These are phyloP conservation scores for Lapara coniferarum DNA, from an alignment of 2,888 invertebrate species.

Conservation along the genomic window DNA sequence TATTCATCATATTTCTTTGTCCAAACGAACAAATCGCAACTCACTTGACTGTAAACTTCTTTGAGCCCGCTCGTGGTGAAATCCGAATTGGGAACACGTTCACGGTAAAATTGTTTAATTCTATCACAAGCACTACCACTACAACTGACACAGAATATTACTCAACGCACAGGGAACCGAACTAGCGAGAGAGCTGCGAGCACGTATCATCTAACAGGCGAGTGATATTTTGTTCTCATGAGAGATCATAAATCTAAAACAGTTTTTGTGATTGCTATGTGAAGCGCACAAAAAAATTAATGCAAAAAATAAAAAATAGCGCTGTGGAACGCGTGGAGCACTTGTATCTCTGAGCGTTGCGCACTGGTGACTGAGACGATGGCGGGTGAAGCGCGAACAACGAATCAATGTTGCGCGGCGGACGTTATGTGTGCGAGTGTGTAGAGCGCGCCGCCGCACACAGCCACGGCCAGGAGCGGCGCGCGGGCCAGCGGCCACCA, in stretches of 20 bases:
- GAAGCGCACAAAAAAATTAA: slow-evolving; percentile 66
- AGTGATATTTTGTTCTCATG: slow-evolving; percentile 49
- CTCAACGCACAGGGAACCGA: slow-evolving; percentile 76
- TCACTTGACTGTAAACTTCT: slow-evolving; percentile 81
- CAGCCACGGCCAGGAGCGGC: slow-evolving; percentile 53
- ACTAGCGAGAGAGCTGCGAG: slow-evolving; percentile 65
- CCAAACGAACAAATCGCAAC: slow-evolving; percentile 45
- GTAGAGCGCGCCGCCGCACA: slow-evolving; percentile 45
- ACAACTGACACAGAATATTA: slow-evolving; percentile 80
- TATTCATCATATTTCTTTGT: slow-evolving; percentile 21
- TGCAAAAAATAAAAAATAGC: slow-evolving; percentile 72
- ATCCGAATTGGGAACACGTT: slow-evolving; percentile 80
- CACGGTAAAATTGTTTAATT: slow-evolving; percentile 77
- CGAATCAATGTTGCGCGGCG: slow-evolving; percentile 79
- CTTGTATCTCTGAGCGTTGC: slow-evolving; percentile 78
- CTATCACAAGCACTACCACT: slow-evolving; percentile 80
- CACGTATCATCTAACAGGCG: slow-evolving; percentile 45
- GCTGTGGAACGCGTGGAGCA: slow-evolving; percentile 58
- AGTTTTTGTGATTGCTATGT: slow-evolving; percentile 63
- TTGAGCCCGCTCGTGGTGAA: slow-evolving; percentile 83
- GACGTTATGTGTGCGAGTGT: slow-evolving; percentile 54
- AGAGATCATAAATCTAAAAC: slow-evolving; percentile 60
- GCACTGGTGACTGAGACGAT: slow-evolving; percentile 79
- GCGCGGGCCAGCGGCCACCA: slow-evolving; percentile 36
- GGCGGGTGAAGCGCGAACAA: slow-evolving; percentile 64